Base-by-base conservation (phyloP, 1,140 invertebrate species). In the Cotesia glomerata region DNA sequence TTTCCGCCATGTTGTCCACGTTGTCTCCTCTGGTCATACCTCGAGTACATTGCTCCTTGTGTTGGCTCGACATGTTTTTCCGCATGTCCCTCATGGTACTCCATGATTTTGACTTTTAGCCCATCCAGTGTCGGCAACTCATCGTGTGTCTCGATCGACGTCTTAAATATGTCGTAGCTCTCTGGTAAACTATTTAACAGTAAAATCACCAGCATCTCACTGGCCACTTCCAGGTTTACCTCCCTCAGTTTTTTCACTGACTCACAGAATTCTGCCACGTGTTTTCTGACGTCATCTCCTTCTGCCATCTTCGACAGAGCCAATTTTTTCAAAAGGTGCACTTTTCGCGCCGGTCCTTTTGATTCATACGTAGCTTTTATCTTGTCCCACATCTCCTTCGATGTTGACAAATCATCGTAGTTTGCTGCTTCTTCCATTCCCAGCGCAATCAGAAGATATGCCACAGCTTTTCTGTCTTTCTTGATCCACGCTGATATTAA, bases 121-220 rank as follows among this genome's bases (percentile, higher is more conserved):
- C 14, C 52, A 54, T 81, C 77, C 5, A 74, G 59, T 8, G 71
- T 14, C 18, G 76, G 77, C 52, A 80, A 69, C 11, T 76, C 76
- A 18, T 82, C 75, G 62, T 77, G 73, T 8, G 77, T 73, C 62
- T 79, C 75, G n/a, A n/a, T n/a, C n/a, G n/a, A n/a, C n/a, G n/a
- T n/a, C n/a, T n/a, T n/a, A n/a, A n/a, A n/a, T n/a, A n/a, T n/a
- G n/a, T n/a, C n/a, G n/a, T n/a, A n/a, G n/a, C n/a, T n/a, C n/a
- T n/a, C n/a, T n/a, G n/a, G n/a, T n/a, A n/a, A n/a, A n/a, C n/a
- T n/a, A n/a, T n/a, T n/a, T n/a, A n/a, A n/a, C n/a, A n/a, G n/a
- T n/a, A n/a, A n/a, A n/a, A n/a, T n/a, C n/a, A n/a, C n/a, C n/a
- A n/a, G n/a, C 1, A 82, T 34, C 14, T 79, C 78, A 32, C 66